phyloP scores from a whole-genome alignment of 1,140 invertebrate genomes.

The Eubasilissa regina region DNA sequence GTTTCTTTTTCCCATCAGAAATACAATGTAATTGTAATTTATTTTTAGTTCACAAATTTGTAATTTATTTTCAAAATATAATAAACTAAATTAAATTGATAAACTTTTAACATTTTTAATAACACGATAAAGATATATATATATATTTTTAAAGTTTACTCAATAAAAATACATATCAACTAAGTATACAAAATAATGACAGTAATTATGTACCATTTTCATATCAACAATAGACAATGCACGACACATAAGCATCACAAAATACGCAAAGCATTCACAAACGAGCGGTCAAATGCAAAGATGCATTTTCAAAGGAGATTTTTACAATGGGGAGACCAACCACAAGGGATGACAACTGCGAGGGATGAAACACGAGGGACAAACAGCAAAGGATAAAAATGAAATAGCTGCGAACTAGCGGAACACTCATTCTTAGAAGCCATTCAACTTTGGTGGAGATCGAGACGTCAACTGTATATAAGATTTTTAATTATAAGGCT shows the following conservation, averaged over 20 bases:
- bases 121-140: too few relatives aligned
- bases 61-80: too few relatives aligned
- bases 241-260: conserved; percentile 5
- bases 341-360: not conserved
- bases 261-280: conserved; percentile 27
- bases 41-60: too few relatives aligned
- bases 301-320: conserved; percentile 5
- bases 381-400: not conserved
- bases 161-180: too few relatives aligned
- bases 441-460: not conserved
- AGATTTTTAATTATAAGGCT: too few relatives aligned
- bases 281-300: conserved; percentile 32
- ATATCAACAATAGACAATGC: conserved; percentile 1
- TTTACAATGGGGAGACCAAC: not conserved
- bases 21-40: too few relatives aligned
- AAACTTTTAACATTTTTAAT: too few relatives aligned
- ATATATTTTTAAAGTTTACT: too few relatives aligned
- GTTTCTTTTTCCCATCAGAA: too few relatives aligned
- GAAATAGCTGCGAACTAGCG: conserved; percentile 4
- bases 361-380: not conserved
- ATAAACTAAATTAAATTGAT: too few relatives aligned
- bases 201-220: not conserved
- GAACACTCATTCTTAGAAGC: not conserved
- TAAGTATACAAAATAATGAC: not conserved
- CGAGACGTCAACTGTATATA: too few relatives aligned